Percentiles rank a stretch among this genome's conserved stretches.
phyloP scores from a whole-genome alignment of 1,140 invertebrate genomes.

The Leptinotarsa texana region DNA sequence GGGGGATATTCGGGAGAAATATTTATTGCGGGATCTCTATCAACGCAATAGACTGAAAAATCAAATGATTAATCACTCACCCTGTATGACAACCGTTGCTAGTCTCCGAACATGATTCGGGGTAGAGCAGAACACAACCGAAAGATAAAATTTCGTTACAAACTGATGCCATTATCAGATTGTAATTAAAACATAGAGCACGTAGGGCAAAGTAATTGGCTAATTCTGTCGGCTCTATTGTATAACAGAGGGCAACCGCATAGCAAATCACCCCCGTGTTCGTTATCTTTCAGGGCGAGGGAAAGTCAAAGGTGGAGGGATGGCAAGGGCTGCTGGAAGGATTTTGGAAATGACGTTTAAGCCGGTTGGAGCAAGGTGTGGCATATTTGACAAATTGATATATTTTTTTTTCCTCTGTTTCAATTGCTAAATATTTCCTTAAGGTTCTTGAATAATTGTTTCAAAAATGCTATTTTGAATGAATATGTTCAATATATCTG shows the following conservation, averaged over 20 bases:
- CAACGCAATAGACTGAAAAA: too few relatives aligned
- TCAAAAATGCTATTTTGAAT: too few relatives aligned
- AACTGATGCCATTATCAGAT: constrained; percentile 47
- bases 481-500: too few relatives aligned
- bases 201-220: constrained; percentile 36
- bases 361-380: neutral
- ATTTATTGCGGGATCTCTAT: too few relatives aligned
- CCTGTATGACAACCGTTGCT: neutral
- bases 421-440: too few relatives aligned
- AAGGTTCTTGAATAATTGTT: too few relatives aligned
- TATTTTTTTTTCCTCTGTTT: too few relatives aligned
- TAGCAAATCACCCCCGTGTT: constrained; percentile 49
- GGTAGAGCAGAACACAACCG: neutral
- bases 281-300: constrained; percentile 38
- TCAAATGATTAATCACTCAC: neutral
- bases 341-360: neutral
- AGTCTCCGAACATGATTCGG: neutral
- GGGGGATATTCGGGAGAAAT: too few relatives aligned
- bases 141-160: constrained; percentile 30
- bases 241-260: constrained; percentile 53
- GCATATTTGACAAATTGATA: too few relatives aligned
- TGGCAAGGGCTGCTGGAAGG: neutral
- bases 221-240: constrained; percentile 51
- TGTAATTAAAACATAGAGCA: constrained; percentile 53
- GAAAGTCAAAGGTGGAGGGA: neutral